phyloP scores from a whole-genome alignment of 2,797 vertebrate genomes.

The Periparus ater region DNA sequence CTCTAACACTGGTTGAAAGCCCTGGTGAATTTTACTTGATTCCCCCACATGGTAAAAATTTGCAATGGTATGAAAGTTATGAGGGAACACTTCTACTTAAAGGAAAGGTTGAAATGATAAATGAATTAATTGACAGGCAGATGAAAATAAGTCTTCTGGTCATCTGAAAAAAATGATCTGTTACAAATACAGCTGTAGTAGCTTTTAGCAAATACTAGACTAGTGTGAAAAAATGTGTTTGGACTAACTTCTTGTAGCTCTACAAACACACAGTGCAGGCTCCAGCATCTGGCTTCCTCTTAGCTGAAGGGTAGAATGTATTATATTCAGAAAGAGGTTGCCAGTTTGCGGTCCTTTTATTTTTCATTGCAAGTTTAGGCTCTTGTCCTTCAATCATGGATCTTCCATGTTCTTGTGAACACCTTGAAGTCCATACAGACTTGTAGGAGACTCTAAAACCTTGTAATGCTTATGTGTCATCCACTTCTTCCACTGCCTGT shows the following conservation, averaged over 20 bases:
- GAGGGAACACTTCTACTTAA: constrained; percentile 60
- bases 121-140: constrained; percentile 68
- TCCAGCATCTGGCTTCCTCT: neutral
- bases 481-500: neutral
- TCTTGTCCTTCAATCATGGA: neutral
- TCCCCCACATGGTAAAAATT: constrained; percentile 63
- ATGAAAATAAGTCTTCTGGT: constrained; percentile 61
- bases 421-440: neutral
- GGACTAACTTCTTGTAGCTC: neutral
- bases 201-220: constrained; percentile 49
- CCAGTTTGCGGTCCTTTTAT: neutral
- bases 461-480: neutral
- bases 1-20: constrained; percentile 59
- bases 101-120: constrained; percentile 54
- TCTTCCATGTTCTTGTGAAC: neutral
- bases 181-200: constrained; percentile 31
- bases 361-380: neutral
- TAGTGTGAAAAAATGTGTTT: constrained; percentile 47
- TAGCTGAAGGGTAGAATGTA: neutral
- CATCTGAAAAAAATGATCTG: constrained; percentile 69
- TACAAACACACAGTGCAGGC: neutral
- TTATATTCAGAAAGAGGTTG: neutral
- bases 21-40: constrained; percentile 64
- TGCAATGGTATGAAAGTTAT: constrained; percentile 64
- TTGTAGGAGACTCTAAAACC: neutral